Evolutionary conservation across 2,888 invertebrate species (phyloP), one percentile per base, ranked within the genome.

Genomic region (Atrina japonica): DNA sequence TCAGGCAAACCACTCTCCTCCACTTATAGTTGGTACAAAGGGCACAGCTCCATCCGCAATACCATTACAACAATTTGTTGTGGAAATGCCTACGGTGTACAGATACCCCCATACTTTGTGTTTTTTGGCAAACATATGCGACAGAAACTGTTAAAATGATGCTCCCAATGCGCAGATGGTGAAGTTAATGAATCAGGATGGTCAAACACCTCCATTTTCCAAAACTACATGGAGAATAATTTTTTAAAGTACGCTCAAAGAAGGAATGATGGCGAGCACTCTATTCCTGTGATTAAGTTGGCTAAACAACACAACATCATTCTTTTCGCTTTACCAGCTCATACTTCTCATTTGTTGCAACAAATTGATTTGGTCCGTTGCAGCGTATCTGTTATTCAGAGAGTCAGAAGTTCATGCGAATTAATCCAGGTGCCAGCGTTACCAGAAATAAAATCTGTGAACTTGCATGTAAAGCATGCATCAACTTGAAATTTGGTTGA

Each of bases 251-350:
- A 66, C 53, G 23, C 66, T 11, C 61, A 41, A 2, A 18, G 18
- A 5, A 23, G 67, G 1, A 43, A 35, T 23, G 23, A 27, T 5
- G 58, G 27, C 0, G 35, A 11, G 6, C n/a, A 27, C 9, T 68
- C 75, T 7, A n/a, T 75, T 0, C 6, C 43, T 16, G 23, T 72
- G 16, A 66, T 71, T 47, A 47, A 74, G 27, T 73, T 72, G 75
- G 70, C 70, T 5, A 27, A 40, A 47, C 0, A 52, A 21, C 41
- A 75, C 3, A 55, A 70, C 35, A 73, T 73, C 0, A 61, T 72
- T 7, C 47, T 77, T 3, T 73, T 73, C 71, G 66, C 73, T 3
- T 55, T 75, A 6, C 77, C 77, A 11, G 61, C 70, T 14, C 74
- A 75, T 43, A 65, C 66, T 14, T 63, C 53, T 18, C 72, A 72